Percentiles rank a stretch among this genome's conserved stretches.
These are phyloP conservation scores for Ptilorrhoa leucosticta DNA, from an alignment of 2,113 vertebrate genomes.

Conservation along the genomic window DNA sequence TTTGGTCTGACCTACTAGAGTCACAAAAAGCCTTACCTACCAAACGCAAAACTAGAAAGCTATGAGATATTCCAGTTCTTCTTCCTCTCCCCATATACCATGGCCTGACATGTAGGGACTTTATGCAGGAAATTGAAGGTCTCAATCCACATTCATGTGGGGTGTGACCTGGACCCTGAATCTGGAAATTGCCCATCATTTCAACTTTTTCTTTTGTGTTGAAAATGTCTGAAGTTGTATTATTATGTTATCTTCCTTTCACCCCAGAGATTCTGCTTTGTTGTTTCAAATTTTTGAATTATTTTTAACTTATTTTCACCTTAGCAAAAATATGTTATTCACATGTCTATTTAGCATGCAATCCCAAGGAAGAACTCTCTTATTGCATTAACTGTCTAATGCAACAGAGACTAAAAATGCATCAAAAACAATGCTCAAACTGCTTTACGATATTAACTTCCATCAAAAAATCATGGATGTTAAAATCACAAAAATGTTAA, in stretches of 20 bases:
- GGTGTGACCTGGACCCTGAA: neutral
- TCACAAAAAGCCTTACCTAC: neutral
- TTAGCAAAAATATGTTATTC: neutral
- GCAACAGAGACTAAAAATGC: neutral
- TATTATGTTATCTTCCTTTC: neutral
- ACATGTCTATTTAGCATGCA: neutral
- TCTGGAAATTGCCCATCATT: neutral
- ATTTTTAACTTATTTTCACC: neutral
- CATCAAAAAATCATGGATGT: neutral
- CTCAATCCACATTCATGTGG: neutral
- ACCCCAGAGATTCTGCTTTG: neutral
- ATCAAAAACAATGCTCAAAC: neutral
- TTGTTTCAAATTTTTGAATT: neutral
- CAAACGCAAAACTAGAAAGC: neutral
- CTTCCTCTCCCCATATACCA: neutral
- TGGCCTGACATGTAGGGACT: neutral
- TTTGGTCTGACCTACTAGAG: neutral
- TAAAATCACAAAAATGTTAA: neutral
- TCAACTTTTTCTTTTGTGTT: neutral
- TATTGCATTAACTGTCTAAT: neutral
- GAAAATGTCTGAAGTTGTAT: neutral
- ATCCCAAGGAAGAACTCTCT: neutral
- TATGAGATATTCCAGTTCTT: neutral
- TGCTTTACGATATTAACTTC: neutral
- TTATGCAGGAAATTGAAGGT: fast-evolving